phyloP scores from a whole-genome alignment of 2,113 vertebrate genomes.

The Mus pahari region DNA sequence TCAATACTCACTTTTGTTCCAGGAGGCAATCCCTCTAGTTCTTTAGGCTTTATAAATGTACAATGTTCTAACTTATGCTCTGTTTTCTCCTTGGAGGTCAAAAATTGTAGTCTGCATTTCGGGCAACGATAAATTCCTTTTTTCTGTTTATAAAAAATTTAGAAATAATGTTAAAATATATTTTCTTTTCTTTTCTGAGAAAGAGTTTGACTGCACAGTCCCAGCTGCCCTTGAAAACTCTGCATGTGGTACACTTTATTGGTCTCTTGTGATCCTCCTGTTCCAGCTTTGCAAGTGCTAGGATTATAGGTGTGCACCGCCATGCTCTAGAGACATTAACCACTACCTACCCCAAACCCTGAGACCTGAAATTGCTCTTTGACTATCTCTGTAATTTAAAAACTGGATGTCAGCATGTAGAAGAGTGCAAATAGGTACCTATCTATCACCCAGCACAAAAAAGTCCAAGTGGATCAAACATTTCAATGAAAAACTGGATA shows the following conservation, averaged over 20 bases:
- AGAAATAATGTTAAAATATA: constrained; percentile 47
- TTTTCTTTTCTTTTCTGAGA: not conserved
- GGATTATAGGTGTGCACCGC: not conserved
- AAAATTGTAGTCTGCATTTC: constrained; percentile 96
- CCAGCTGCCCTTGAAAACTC: not conserved
- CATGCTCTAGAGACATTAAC: constrained; percentile 31
- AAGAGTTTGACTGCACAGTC: not conserved
- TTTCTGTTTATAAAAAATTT: constrained; percentile 88
- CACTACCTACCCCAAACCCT: not conserved
- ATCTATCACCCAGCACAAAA: too few species aligned
- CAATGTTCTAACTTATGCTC: constrained; percentile 95
- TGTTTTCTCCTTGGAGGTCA: constrained; percentile 95
- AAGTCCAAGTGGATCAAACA: not conserved
- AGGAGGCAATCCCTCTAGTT: constrained; percentile 95
- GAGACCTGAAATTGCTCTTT: constrained; percentile 45
- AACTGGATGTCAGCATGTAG: too few species aligned
- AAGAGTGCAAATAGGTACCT: too few species aligned
- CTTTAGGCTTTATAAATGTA: constrained; percentile 95
- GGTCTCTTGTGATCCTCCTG: not conserved
- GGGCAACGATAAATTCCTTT: constrained; percentile 95
- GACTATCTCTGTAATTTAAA: not conserved
- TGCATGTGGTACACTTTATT: not conserved
- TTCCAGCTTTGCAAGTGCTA: not conserved
- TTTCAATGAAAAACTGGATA: not conserved
- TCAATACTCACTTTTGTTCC: constrained; percentile 93